Base-by-base conservation (phyloP, 2,113 vertebrate genomes). In the Nibea albiflora region DNA sequence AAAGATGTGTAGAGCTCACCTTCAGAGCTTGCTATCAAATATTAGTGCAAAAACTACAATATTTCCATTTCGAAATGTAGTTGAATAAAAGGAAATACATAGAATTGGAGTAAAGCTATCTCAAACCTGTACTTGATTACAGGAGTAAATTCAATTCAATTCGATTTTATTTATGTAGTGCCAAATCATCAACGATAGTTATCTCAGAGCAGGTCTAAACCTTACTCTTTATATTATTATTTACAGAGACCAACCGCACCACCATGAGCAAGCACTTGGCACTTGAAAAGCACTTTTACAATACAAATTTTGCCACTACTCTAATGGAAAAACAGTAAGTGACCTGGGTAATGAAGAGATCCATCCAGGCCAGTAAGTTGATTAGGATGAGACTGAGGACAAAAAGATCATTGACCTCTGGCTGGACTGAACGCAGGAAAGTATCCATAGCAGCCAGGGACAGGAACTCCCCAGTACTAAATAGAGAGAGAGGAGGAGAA, bases 321-420 rank as follows among this genome's bases (percentile, higher is more conserved):
- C 3, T 17, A 31, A 58, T 3, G 12, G n/a, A 56, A 35, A 62
- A 64, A 57, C 16, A 24, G 15, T 0, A 5, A 53, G 28, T 77
- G 49, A 93, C 91, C 91, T 99, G 98, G 17, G 98, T 99, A 64
- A 99, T 98, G 82, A 99, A 99, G 78, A 99, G 95, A 93, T 99
- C 98, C 97, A 99, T 98, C 98, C 98, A 99, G 76, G 98, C 98
- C 96, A 99, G 96, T 56, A 99, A 92, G 86, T 99, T 99, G 84
- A 99, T 97, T 82, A 99, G 94, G 73, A 99, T 97, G 90, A 99
- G 91, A 89, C 98, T 99, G 65, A 99, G 93, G 72, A 99, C 96
- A 90, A 99, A 99, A 64, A 99, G 91, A 84, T 99, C 98, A 1
- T 99, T 99, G 76, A 99, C 98, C 92, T 99, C 98, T 0, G 98